Conservation (phyloP, 2,888 invertebrate genomes). For the Agriopis leucophaearia region DNA sequence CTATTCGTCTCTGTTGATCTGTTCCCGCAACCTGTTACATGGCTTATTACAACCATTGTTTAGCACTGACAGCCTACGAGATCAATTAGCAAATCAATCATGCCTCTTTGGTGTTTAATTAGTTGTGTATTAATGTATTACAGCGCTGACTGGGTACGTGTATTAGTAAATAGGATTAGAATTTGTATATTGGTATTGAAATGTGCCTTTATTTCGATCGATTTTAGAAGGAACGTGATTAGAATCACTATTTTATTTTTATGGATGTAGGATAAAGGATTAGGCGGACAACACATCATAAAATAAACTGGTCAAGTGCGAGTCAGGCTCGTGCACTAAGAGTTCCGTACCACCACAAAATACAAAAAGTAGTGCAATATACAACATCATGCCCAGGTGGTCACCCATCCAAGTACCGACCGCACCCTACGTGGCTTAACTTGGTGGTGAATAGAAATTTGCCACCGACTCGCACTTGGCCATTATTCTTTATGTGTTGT, state of each 20-base stretch:
- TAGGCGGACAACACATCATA: too few species aligned
- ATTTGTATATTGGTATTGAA: background rate
- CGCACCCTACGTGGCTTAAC: too few species aligned
- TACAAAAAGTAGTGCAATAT: too few species aligned
- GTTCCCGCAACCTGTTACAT: conserved; percentile 29
- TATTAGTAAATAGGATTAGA: background rate
- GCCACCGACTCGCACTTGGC: too few species aligned
- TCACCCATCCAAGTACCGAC: too few species aligned
- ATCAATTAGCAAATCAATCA: conserved; percentile 46
- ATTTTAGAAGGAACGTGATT: background rate
- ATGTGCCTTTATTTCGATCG: background rate
- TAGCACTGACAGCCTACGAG: conserved; percentile 34
- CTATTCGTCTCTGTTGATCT: background rate
- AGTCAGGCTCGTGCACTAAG: too few species aligned
- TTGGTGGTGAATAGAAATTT: too few species aligned
- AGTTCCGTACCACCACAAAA: too few species aligned
- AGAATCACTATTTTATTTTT: background rate
- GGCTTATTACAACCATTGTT: conserved; percentile 35
- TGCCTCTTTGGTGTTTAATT: conserved; percentile 39
- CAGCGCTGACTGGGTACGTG: conserved; percentile 8
- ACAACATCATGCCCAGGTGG: too few species aligned
- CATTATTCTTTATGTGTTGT: too few species aligned
- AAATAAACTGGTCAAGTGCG: too few species aligned
- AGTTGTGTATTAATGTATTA: conserved; percentile 36
- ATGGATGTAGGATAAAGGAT: too few species aligned